Conservation (phyloP, 2,888 invertebrate genomes). For the Patella pellucida region DNA sequence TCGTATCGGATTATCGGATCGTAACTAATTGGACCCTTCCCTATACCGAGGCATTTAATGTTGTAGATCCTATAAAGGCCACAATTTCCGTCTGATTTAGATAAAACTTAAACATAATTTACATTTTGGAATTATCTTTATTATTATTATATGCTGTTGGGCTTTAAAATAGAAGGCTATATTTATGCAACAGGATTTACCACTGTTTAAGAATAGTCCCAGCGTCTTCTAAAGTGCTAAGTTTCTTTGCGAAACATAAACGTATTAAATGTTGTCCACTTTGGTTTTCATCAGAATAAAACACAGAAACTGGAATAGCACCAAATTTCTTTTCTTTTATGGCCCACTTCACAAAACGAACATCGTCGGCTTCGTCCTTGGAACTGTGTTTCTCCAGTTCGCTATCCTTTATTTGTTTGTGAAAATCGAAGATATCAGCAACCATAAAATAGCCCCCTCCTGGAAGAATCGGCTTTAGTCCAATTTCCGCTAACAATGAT, state of each 20-base stretch:
- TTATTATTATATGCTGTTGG: not conserved
- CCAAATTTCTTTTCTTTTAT: slow-evolving; percentile 90
- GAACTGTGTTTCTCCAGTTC: slow-evolving; percentile 72
- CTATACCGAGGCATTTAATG: no score
- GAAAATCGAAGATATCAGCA: slow-evolving; percentile 83
- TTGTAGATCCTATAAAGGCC: no score
- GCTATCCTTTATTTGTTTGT: slow-evolving; percentile 54
- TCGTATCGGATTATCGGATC: no score
- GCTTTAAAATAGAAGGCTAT: not conserved
- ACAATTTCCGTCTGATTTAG: no score
- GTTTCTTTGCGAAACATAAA: slow-evolving; percentile 90
- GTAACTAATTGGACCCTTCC: no score
- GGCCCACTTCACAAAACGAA: slow-evolving; percentile 94
- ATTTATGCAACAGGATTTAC: slow-evolving; percentile 30
- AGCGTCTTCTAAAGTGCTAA: slow-evolving; percentile 68
- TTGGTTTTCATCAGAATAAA: slow-evolving; percentile 86
- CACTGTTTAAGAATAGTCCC: slow-evolving; percentile 63
- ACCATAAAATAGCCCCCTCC: slow-evolving; percentile 97
- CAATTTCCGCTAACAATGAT: slow-evolving; percentile 76
- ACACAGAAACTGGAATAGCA: slow-evolving; percentile 92
- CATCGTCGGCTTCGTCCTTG: slow-evolving; percentile 76
- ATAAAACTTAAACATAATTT: not conserved
- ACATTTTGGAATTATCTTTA: not conserved
- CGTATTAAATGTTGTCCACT: slow-evolving; percentile 86
- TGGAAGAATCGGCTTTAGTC: slow-evolving; percentile 90